These are phyloP conservation scores for Seira musarum DNA, from an alignment of 2,888 invertebrate genomes.

Conservation along the genomic window DNA sequence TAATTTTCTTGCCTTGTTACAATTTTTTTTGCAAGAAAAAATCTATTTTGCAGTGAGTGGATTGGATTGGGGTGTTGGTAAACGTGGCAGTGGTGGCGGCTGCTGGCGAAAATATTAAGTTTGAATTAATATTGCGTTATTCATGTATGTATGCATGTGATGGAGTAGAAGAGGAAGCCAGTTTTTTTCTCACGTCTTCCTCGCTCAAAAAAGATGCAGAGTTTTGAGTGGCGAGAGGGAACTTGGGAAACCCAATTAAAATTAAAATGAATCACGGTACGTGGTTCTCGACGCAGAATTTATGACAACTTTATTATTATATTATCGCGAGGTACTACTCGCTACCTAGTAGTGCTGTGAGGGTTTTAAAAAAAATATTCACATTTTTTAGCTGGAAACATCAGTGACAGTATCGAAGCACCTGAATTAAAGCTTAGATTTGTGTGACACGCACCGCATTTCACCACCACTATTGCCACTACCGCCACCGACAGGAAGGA, in stretches of 20 bases:
- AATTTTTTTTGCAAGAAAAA: slow-evolving; percentile 1
- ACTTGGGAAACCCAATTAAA: slow-evolving; percentile 45
- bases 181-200: slow-evolving; percentile 18
- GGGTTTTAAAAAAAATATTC: not conserved
- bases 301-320: slow-evolving; percentile 54
- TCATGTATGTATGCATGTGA: not conserved
- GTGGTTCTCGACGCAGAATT: slow-evolving; percentile 28
- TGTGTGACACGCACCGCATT: not conserved
- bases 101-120: slow-evolving; percentile 1
- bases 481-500: no score
- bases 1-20: not conserved
- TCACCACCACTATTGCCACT: not conserved
- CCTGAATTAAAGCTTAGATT: not conserved
- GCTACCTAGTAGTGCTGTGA: not conserved
- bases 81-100: not conserved
- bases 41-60: slow-evolving; percentile 2
- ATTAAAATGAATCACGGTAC: slow-evolving; percentile 56
- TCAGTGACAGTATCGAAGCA: not conserved
- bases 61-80: not conserved
- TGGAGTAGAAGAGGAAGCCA: not conserved
- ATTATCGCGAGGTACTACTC: slow-evolving; percentile 12
- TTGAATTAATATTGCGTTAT: not conserved
- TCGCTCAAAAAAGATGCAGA: not conserved
- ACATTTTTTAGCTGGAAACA: not conserved
- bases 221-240: slow-evolving; percentile 2